Base-by-base conservation (phyloP, 35 echinoderm and acorn worm species). In the Acanthaster planci region DNA sequence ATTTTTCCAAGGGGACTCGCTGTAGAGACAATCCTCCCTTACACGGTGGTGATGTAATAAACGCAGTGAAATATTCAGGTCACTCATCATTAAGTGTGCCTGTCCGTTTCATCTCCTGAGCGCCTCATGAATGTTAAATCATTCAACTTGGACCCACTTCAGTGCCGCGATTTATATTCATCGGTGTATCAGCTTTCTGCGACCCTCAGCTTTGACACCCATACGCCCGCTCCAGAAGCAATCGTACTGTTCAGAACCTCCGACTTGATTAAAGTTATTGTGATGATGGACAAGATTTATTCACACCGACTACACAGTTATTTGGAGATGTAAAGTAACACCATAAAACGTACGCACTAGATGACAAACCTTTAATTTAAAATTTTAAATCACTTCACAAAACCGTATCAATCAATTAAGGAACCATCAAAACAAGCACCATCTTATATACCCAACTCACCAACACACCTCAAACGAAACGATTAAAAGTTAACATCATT, bases 111-210 rank as follows among this genome's bases (percentile, higher is more conserved):
- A 72, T 72, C 64, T 72, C 34, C 34, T 12, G 26, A 35, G 23
- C 42, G 12, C 18, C 64, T 72, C 64, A 72, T 72, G 64, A 72
- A 72, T 72, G 29, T 72, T 72, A 29, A 72, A 29, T 27, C 30
- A 72, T 72, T 72, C 64, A 72, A 14, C 64, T 72, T 27, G 34
- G 64, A 72, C 7, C 26, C 26, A 34, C 30, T 72, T 72, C 34
- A 72, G 23, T 26, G 10, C 34, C 29, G 7, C 8, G 34, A 31
- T 72, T 72, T 72, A 34, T 72, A 72, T 72, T 72, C 64, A 72
- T 31, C 26, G 29, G 64, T 31, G 64, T 72, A 34, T 31, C 34
- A 10, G 64, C 23, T 72, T 21, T 72, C 18, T 31, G 23, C 10
- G 64, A 26, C 56, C 27, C 19, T 59, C 19, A 59, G 64, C 34